Evolutionary conservation across 2,113 vertebrate species (phyloP).

Genomic region (Felis chaus): DNA sequence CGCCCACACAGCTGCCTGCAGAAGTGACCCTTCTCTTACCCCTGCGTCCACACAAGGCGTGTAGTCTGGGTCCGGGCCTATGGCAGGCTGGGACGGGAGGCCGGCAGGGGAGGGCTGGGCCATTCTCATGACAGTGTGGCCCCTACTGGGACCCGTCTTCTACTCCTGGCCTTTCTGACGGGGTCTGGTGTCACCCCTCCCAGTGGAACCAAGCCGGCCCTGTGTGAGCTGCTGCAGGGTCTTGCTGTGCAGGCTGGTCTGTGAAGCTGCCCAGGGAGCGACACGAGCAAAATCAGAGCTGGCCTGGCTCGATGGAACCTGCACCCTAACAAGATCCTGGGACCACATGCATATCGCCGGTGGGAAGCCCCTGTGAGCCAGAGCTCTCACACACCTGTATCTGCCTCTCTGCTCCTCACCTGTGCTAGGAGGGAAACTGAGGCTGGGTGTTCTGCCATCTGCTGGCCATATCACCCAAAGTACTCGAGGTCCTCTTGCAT

Average conservation of each 20-base stretch:
- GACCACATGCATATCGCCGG: background rate
- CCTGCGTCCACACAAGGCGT: rapidly evolving
- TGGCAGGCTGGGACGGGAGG: too few species aligned
- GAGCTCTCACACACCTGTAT: background rate
- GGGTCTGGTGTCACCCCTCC: background rate
- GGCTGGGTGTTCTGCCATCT: background rate
- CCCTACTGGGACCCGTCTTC: background rate
- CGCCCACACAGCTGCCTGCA: background rate
- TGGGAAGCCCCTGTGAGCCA: background rate
- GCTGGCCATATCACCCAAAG: background rate
- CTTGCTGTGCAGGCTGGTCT: background rate
- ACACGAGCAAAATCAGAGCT: background rate
- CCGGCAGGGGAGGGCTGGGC: too few species aligned
- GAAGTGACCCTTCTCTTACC: background rate
- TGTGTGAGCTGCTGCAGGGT: background rate
- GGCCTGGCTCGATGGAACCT: rapidly evolving
- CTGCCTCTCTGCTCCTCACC: background rate
- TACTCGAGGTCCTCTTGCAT: background rate
- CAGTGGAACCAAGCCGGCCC: background rate
- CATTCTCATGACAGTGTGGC: background rate
- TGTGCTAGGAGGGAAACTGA: background rate
- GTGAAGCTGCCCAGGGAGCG: background rate
- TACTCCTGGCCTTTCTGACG: background rate
- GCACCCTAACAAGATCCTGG: too few species aligned
- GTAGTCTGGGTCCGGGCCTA: background rate